Evolutionary conservation across 2,888 invertebrate genomes (phyloP).

Genomic region (Meteorus cinctellus): DNA sequence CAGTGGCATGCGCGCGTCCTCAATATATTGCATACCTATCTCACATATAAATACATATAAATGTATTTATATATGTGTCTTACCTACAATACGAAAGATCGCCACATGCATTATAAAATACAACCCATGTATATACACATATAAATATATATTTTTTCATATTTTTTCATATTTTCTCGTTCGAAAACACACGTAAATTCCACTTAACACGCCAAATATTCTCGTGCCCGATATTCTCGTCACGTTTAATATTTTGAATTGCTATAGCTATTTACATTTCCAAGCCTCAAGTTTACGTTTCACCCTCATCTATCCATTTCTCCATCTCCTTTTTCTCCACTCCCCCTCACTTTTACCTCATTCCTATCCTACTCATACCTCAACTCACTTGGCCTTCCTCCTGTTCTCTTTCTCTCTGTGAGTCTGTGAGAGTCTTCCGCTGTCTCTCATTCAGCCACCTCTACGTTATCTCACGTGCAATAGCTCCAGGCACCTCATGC

Average conservation of each 20-base stretch:
- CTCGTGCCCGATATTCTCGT: constrained; percentile 35
- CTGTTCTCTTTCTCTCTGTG: constrained; percentile 8
- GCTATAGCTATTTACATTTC: constrained; percentile 40
- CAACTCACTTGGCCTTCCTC: neutral
- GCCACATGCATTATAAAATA: constrained; percentile 9
- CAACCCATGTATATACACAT: neutral
- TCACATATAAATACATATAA: constrained; percentile 5
- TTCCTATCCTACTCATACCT: too few relatives aligned
- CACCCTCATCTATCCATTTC: neutral
- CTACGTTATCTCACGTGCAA: constrained; percentile 37
- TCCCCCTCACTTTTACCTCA: too few relatives aligned
- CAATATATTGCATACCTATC: constrained; percentile 26
- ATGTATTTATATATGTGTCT: neutral
- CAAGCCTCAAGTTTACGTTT: constrained; percentile 32
- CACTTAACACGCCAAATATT: constrained; percentile 33
- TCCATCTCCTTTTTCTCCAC: too few relatives aligned
- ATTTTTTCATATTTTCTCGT: neutral
- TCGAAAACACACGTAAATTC: constrained; percentile 15
- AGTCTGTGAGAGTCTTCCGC: neutral
- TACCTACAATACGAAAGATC: neutral
- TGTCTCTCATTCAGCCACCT: constrained; percentile 5
- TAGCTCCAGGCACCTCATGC: constrained; percentile 30
- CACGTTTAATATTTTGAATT: constrained; percentile 47
- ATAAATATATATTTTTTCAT: neutral
- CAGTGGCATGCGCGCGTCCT: constrained; percentile 9